Base-by-base conservation (phyloP, 2,797 vertebrate species). In the Cossypha heuglini region DNA sequence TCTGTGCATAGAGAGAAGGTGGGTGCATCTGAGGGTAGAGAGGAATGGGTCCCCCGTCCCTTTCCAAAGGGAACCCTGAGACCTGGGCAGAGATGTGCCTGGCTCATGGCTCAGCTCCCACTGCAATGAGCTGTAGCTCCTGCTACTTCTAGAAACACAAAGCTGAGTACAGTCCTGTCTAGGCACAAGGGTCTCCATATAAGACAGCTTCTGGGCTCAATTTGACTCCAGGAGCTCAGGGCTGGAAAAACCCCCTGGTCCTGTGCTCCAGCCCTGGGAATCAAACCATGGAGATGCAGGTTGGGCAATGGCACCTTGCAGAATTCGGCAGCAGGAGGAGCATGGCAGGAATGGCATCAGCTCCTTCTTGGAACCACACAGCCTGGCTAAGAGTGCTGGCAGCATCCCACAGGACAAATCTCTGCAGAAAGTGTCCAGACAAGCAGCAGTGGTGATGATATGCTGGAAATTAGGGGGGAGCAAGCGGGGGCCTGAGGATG, bases 141-240 rank as follows among this genome's bases (percentile, higher is more conserved):
- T 62, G 52, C 38, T 31, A 1, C n/a, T 45, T 75, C 8, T 21
- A 17, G 58, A 42, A 63, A 29, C 17, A 21, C 25, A 31, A 43
- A 58, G 13, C 33, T 40, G 28, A 45, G 10, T 18, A 6, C 9
- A 52, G 10, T 19, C 5, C 33, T 31, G 3, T 1, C 1, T 16
- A 17, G 42, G 43, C 43, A 69, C n/a, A 62, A 38, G 26, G 11
- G 11, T 45, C 37, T 33, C 31, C 6, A 1, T 16, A 11, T n/a
- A 13, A 28, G 18, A 11, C 7, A 74, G 4, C 4, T 59, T 37
- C 45, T 49, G 52, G 20, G 11, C 16, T 76, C 43, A 12, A 0
- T 72, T 67, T 86, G 31, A 37, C 22, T 62, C 37, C 35, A 29
- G 28, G 21, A 37, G 16, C 16, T 17, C 1, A 0, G 21, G 26